phyloP scores from a whole-genome alignment of 2,888 invertebrate genomes.

The Patella ulyssiponensis region DNA sequence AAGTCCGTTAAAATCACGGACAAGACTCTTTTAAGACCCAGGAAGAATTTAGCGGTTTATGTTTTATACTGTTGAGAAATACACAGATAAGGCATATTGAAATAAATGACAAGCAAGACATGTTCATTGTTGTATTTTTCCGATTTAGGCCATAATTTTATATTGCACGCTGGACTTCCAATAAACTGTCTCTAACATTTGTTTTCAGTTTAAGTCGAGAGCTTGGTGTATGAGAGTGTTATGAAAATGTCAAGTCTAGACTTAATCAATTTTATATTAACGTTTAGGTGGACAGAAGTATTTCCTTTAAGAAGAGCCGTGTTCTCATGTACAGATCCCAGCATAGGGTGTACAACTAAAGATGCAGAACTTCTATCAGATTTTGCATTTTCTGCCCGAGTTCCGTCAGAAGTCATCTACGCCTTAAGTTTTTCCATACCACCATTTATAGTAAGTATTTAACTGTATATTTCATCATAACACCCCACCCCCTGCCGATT shows the following conservation, averaged over 20 bases:
- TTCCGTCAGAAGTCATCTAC: constrained; percentile 52
- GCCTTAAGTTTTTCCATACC: constrained; percentile 58
- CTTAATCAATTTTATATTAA: not conserved
- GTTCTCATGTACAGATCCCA: constrained; percentile 55
- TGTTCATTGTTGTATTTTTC: not conserved
- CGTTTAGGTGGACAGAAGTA: constrained; percentile 52
- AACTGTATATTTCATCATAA: no score
- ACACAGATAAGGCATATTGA: no score
- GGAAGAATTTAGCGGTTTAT: no score
- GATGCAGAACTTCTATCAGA: constrained; percentile 47
- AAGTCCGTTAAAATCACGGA: no score
- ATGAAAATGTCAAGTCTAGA: not conserved
- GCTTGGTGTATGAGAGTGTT: not conserved
- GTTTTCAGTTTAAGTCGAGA: no score
- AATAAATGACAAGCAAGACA: not conserved
- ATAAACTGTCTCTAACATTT: not conserved
- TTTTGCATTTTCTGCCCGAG: constrained; percentile 48
- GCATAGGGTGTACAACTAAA: constrained; percentile 43
- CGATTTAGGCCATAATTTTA: not conserved
- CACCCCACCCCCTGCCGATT: no score
- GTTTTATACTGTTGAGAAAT: no score
- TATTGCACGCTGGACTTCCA: not conserved
- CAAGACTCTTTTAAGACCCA: no score
- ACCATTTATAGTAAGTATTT: constrained; percentile 52
- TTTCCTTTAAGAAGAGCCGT: constrained; percentile 54